These are phyloP conservation scores for Drosophila pseudotalamancana DNA, from an alignment of 2,888 invertebrate genomes.

Conservation along the genomic window DNA sequence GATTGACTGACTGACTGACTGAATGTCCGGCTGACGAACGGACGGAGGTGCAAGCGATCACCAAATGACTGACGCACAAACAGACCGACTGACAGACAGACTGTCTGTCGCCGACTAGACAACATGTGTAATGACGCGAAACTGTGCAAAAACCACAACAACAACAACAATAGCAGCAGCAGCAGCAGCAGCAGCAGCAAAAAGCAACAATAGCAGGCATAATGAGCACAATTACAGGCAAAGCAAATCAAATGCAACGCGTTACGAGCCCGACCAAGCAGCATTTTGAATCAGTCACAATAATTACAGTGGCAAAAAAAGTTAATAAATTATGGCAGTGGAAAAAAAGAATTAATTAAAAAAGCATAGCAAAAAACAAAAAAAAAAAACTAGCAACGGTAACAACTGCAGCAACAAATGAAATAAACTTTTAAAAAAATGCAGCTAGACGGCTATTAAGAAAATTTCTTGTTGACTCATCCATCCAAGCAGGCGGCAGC, in stretches of 20 bases:
- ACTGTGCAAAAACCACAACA: conserved; percentile 42
- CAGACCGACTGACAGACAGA: conserved; percentile 37
- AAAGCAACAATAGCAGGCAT: conserved; percentile 63
- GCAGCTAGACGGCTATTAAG: conserved; percentile 67
- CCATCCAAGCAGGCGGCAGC: conserved; percentile 34
- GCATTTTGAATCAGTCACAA: conserved; percentile 72
- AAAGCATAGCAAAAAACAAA: conserved; percentile 51
- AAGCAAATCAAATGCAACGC: conserved; percentile 79
- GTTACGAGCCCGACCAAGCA: conserved; percentile 50
- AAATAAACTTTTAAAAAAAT: conserved; percentile 29
- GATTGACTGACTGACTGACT: conserved; percentile 27
- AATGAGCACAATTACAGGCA: conserved; percentile 74
- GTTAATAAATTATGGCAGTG: conserved; percentile 69
- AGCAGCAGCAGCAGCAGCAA: too few relatives aligned
- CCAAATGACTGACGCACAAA: conserved; percentile 28
- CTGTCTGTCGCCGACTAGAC: conserved; percentile 58
- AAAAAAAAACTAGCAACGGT: conserved; percentile 69
- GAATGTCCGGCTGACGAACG: conserved; percentile 7
- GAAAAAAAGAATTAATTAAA: conserved; percentile 75
- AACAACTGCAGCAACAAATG: conserved; percentile 48
- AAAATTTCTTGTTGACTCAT: conserved; percentile 77
- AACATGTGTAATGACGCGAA: conserved; percentile 72
- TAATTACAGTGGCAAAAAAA: conserved; percentile 60
- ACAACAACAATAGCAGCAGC: conserved; percentile 15
- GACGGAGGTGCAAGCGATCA: conserved; percentile 37